Conservation (phyloP, 2,113 vertebrate genomes). For the Lutjanus erythropterus region DNA sequence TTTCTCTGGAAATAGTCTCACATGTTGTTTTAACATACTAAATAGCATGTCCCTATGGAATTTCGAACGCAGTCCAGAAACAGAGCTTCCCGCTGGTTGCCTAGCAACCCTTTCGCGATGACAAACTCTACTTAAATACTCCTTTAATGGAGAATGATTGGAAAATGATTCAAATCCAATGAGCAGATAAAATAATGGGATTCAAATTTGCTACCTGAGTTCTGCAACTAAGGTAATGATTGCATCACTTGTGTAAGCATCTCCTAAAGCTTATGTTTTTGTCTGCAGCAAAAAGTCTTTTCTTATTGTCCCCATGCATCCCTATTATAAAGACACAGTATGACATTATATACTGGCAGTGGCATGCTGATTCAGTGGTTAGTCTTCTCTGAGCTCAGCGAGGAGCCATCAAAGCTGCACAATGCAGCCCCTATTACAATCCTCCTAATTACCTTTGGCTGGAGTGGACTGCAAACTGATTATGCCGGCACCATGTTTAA, state of each 20-base stretch:
- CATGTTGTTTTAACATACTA: too few species aligned
- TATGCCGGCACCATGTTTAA: conserved; percentile 28
- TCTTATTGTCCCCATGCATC: background rate
- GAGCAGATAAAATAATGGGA: background rate
- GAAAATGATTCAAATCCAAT: background rate
- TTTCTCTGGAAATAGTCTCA: too few species aligned
- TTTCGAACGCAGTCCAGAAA: too few species aligned
- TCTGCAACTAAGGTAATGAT: background rate
- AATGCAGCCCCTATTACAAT: conserved; percentile 46
- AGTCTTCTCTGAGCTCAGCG: conserved; percentile 35
- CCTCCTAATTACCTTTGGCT: conserved; percentile 54
- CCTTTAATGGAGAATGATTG: too few species aligned
- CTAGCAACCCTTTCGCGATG: too few species aligned
- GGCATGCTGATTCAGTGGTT: conserved; percentile 47
- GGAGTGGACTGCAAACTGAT: conserved; percentile 52
- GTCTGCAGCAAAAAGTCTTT: conserved; percentile 7
- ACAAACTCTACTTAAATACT: background rate
- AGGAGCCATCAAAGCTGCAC: conserved; percentile 49
- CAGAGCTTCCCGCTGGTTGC: too few species aligned
- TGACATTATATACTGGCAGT: conserved; percentile 25
- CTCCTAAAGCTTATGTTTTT: conserved; percentile 24
- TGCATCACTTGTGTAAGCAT: conserved; percentile 10
- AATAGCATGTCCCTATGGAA: too few species aligned
- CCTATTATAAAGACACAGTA: conserved; percentile 31
- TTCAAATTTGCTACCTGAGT: background rate